Percentiles rank a stretch among this genome's conserved stretches.
phyloP scores from a whole-genome alignment of 2,888 invertebrate species.

The Frankliniella intonsa region DNA sequence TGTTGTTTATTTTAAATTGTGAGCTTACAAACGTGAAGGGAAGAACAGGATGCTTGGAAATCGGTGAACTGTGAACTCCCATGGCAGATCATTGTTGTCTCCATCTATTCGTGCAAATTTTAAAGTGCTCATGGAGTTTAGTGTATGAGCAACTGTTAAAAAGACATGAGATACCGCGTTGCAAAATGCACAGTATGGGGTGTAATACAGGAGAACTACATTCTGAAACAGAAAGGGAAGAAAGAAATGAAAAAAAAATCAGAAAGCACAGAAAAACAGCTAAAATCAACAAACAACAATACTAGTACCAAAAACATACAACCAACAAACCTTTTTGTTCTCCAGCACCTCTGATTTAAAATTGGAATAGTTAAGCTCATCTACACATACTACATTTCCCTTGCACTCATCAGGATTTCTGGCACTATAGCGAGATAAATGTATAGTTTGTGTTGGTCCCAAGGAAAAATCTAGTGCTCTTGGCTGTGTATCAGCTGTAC shows the following conservation, averaged over 20 bases:
- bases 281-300: background rate
- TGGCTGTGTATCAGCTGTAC: conserved; percentile 41
- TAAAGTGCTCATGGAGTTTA: conserved; percentile 51
- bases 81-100: conserved; percentile 77
- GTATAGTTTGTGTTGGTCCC: background rate
- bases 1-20: background rate
- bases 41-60: conserved; percentile 80
- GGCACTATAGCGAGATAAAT: background rate
- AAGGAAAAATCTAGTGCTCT: background rate
- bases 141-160: conserved; percentile 61
- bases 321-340: background rate
- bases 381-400: conserved; percentile 50
- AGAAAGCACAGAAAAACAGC: conserved; percentile 32
- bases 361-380: conserved; percentile 54
- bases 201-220: conserved; percentile 71
- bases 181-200: conserved; percentile 73
- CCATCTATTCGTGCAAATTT: conserved; percentile 71
- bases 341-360: background rate
- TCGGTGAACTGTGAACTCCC: conserved; percentile 73
- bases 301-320: background rate
- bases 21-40: conserved; percentile 61
- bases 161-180: conserved; percentile 64
- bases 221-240: conserved; percentile 52
- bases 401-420: conserved; percentile 36
- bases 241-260: conserved; percentile 29